phyloP scores from a whole-genome alignment of 2,888 invertebrate species.

The Polyommatus icarus region DNA sequence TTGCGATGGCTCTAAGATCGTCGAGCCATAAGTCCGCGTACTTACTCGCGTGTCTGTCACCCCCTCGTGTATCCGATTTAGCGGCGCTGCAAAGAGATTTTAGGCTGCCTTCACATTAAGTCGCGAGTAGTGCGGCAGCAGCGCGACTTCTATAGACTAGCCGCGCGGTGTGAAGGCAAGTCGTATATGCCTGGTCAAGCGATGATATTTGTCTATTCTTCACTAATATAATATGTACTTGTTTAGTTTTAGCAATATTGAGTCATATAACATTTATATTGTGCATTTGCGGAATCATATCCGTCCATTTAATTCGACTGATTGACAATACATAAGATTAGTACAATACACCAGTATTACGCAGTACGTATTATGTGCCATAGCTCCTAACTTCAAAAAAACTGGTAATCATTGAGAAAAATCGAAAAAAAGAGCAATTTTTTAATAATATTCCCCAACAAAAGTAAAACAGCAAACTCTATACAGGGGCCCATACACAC shows the following conservation, averaged over 20 bases:
- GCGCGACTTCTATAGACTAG: too few relatives aligned
- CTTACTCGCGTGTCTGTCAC: too few relatives aligned
- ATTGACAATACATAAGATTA: slow-evolving; percentile 7
- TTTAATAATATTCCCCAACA: neutral
- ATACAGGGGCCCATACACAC: too few relatives aligned
- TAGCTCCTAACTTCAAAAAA: neutral
- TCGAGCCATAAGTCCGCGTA: too few relatives aligned
- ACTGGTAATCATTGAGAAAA: neutral
- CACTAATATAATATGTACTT: neutral
- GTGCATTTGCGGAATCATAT: slow-evolving; percentile 10
- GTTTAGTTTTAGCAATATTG: neutral
- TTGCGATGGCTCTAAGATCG: too few relatives aligned
- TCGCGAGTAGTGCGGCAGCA: too few relatives aligned
- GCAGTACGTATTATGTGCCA: slow-evolving; percentile 18
- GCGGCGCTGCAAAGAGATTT: neutral
- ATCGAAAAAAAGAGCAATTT: neutral
- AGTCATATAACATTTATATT: neutral
- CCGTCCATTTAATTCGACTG: slow-evolving; percentile 25
- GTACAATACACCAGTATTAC: slow-evolving; percentile 29
- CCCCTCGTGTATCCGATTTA: too few relatives aligned
- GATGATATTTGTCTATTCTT: neutral
- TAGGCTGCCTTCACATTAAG: too few relatives aligned
- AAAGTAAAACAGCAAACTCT: too few relatives aligned
- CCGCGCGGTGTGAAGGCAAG: too few relatives aligned
- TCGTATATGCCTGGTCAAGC: neutral